Conservation (phyloP, 2,113 vertebrate genomes). For the Platichthys flesus region DNA sequence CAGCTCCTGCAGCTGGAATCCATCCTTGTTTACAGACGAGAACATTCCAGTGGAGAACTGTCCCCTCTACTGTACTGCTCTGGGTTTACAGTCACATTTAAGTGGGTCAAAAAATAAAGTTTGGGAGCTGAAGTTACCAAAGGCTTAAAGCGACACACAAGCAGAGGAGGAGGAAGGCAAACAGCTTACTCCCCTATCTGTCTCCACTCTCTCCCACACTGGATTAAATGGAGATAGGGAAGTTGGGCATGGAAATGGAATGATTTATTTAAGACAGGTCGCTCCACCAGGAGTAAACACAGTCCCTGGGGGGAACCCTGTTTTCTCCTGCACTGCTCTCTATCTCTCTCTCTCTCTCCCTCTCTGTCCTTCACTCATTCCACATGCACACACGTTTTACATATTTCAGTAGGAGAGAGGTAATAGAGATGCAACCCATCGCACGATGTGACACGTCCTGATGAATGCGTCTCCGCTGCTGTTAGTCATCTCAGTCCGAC, state of each 20-base stretch:
- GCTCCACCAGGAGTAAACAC: conserved; percentile 66
- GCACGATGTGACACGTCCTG: conserved; percentile 31
- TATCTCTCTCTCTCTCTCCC: not conserved
- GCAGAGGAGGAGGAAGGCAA: conserved; percentile 73
- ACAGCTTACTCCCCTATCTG: conserved; percentile 77
- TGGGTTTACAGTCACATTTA: conserved; percentile 71
- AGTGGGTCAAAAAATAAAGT: conserved; percentile 77
- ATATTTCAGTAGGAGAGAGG: conserved; percentile 41
- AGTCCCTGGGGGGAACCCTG: conserved; percentile 67
- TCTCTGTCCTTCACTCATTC: conserved; percentile 12
- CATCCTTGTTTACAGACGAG: conserved; percentile 35
- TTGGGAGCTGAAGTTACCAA: conserved; percentile 73
- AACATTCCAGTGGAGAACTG: conserved; percentile 3
- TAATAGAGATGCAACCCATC: conserved; percentile 46
- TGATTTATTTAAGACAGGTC: conserved; percentile 82
- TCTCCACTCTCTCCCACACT: conserved; percentile 74
- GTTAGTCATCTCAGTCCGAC: conserved; percentile 58
- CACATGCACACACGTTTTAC: conserved; percentile 33
- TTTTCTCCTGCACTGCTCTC: conserved; percentile 47
- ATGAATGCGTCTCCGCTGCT: conserved; percentile 57
- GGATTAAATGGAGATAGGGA: conserved; percentile 77
- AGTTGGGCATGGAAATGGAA: conserved; percentile 76
- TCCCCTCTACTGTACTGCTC: conserved; percentile 53
- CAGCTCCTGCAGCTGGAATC: not conserved
- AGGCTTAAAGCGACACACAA: conserved; percentile 75